Evolutionary conservation across 2,113 vertebrate genomes (phyloP), one percentile per base, ranked within the genome.

Genomic region (Megaleporinus macrocephalus): DNA sequence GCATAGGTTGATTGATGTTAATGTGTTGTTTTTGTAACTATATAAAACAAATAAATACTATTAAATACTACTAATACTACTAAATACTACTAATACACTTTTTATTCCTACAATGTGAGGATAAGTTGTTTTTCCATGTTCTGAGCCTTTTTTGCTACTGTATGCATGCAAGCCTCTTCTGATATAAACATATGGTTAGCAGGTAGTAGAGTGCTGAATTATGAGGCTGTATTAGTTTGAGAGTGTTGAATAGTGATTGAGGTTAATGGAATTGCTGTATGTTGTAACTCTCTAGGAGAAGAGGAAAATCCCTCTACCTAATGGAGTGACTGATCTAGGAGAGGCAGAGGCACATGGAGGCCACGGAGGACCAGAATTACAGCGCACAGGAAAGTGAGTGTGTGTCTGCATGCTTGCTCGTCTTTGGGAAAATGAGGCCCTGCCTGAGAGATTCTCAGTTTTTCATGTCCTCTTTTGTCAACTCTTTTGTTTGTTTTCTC

Each of bases 251-350:
- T 26, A 30, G 66, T 62, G 33, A 22, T 27, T 62, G 55, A 59
- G 36, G 51, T 44, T 70, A 30, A 36, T 15, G 29, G 5, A 6
- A 14, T 49, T 80, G 49, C 41, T 44, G 41, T 44, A 18, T 81
- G 71, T 47, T 47, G 88, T 90, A 82, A 73, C 87, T 4, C 9
- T 63, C 36, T 87, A 99, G 98, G 97, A 99, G 91, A 99, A 99
- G 81, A 95, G 98, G 61, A 99, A 99, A 94, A 93, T 97, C 81
- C 96, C 98, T 27, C 90, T 99, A 74, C 97, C 97, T 86, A 99
- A 99, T 36, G 98, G 97, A 86, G 97, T 96, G 85, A 96, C 97
- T 62, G 95, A 96, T 88, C 94, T 97, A 1, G 96, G 96, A 51
- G 97, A 98, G 5, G 75, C 92, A 6, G 96, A 94, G 80, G 96